Conservation (phyloP, 2,888 invertebrate genomes). For the Agrenia bidenticulata region DNA sequence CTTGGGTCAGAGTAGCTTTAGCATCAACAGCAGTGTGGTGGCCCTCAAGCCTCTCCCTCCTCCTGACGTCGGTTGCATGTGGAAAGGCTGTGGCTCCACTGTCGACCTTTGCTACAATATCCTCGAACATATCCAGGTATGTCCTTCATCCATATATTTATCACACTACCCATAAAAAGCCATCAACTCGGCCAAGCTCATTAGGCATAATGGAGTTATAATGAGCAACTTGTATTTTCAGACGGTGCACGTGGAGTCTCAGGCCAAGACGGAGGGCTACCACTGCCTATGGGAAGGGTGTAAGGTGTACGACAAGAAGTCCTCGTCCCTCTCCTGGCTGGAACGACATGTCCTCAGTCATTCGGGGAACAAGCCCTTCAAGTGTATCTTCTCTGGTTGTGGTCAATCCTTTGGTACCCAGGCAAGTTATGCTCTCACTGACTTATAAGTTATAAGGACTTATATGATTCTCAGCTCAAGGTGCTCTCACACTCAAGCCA, state of each 20-base stretch:
- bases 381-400: constrained; percentile 93
- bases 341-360: constrained; percentile 89
- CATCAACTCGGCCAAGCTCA: neutral
- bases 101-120: constrained; percentile 79
- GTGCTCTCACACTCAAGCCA: neutral
- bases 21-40: neutral
- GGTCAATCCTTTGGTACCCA: constrained; percentile 62
- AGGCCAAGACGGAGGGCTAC: constrained; percentile 74
- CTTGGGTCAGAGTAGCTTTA: neutral
- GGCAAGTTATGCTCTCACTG: constrained; percentile 40
- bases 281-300: constrained; percentile 91
- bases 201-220: too few species aligned
- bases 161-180: too few species aligned
- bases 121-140: constrained; percentile 82
- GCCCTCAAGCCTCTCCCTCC: constrained; percentile 39
- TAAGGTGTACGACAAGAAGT: constrained; percentile 89
- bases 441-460: neutral
- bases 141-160: constrained; percentile 39
- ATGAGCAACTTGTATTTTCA: too few species aligned
- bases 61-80: constrained; percentile 64
- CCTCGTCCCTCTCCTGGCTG: constrained; percentile 89
- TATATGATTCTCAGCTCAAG: too few species aligned
- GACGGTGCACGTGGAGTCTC: constrained; percentile 80
- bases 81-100: constrained; percentile 79
- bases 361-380: constrained; percentile 89